Base-by-base conservation (phyloP, 2,113 vertebrate species). In the Candoia aspera region DNA sequence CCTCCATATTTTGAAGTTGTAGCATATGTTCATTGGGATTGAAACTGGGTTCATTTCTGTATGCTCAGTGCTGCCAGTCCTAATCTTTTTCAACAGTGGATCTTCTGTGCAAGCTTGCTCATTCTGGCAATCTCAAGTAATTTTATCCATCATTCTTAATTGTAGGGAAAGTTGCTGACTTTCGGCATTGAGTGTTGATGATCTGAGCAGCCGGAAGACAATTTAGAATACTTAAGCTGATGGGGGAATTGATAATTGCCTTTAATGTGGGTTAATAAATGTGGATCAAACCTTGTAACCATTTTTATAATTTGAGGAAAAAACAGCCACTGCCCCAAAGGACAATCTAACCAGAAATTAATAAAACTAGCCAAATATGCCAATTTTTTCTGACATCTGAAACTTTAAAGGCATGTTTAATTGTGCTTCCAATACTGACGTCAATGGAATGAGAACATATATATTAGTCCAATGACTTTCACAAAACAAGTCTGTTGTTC, bases 91-190 rank as follows among this genome's bases (percentile, higher is more conserved):
- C 58, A 88, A 62, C 53, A 83, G 33, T 58, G 68, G 54, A 29
- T 83, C 23, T 90, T 58, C 57, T 83, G 8, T 83, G 73, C 57
- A 57, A 58, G 23, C 68, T 57, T 79, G 49, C 57, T 68, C 89
- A 42, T 57, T 73, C 24, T 73, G 8, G 89, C 54, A 79, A 90
- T 57, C 53, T 12, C 23, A 79, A 79, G n/a, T 55, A 68, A 21
- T 79, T 54, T 79, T 55, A 79, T 79, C 53, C 57, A 90, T 90
- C 46, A 55, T 79, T 73, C 64, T 90, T 79, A 90, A 79, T 57
- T 79, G 89, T 79, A 90, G 89, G n/a, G 19, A 55, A 55, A 79
- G 46, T 55, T 37, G 46, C 89, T 90, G 53, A 37, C 73, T 90
- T 79, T 60, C 23, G 11, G 54, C n/a, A 11, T 58, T 54, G n/a